Percentiles rank a stretch among this genome's conserved stretches.
phyloP scores from a whole-genome alignment of 2,888 invertebrate genomes.

The Tachina lurida region DNA sequence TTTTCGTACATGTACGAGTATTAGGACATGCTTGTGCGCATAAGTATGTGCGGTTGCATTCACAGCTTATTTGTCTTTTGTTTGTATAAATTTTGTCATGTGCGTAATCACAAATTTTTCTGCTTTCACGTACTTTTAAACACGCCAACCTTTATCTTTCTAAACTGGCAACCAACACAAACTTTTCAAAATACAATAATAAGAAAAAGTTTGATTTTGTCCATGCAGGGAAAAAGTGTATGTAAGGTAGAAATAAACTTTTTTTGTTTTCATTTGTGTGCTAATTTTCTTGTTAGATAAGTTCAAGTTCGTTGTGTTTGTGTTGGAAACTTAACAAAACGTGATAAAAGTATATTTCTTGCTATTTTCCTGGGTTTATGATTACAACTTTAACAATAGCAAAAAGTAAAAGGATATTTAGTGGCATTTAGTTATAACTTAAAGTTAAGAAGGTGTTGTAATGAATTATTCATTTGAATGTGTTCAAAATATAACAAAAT shows the following conservation, averaged over 20 bases:
- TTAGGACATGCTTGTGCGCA: background rate
- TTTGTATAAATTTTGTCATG: constrained; percentile 30
- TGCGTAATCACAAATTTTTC: constrained; percentile 58
- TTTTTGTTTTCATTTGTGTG: constrained; percentile 28
- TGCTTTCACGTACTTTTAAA: constrained; percentile 62
- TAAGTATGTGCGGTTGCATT: constrained; percentile 16
- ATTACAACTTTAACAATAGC: background rate
- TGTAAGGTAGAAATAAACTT: constrained; percentile 40
- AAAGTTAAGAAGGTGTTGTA: background rate
- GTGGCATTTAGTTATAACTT: background rate
- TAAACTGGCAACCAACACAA: constrained; percentile 18
- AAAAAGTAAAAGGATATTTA: background rate
- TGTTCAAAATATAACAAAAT: too few relatives aligned
- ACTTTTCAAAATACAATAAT: constrained; percentile 34
- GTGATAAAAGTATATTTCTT: constrained; percentile 58
- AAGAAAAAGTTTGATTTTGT: constrained; percentile 60
- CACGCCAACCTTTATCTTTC: constrained; percentile 34
- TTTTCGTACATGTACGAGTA: constrained; percentile 3
- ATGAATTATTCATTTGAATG: background rate
- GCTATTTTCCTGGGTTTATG: constrained; percentile 37
- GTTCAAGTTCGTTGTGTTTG: constrained; percentile 28
- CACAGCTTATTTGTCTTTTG: constrained; percentile 19
- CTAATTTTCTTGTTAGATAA: constrained; percentile 33
- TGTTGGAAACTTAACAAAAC: constrained; percentile 46
- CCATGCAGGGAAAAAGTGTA: constrained; percentile 18